phyloP scores from a whole-genome alignment of 2,113 vertebrate species.

The Larimichthys crocea region DNA sequence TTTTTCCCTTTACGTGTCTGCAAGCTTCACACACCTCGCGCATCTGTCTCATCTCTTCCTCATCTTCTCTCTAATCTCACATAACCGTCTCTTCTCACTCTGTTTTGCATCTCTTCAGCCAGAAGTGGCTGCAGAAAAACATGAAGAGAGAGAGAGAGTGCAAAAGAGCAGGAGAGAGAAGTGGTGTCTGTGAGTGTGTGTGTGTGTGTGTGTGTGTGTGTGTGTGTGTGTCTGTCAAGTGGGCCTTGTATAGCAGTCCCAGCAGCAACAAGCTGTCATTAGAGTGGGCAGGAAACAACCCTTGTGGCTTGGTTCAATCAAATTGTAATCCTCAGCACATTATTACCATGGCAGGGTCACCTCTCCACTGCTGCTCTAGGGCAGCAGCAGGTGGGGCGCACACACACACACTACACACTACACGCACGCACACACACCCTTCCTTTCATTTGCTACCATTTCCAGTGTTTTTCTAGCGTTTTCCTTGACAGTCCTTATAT shows the following conservation, averaged over 20 bases:
- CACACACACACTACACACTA: conserved; percentile 46
- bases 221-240: conserved; percentile 73
- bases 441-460: conserved; percentile 57
- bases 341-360: conserved; percentile 85
- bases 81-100: conserved; percentile 38
- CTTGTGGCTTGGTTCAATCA: conserved; percentile 85
- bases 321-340: conserved; percentile 85
- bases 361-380: conserved; percentile 76
- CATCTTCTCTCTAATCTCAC: conserved; percentile 49
- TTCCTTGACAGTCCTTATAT: conserved; percentile 80
- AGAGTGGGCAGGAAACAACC: conserved; percentile 84
- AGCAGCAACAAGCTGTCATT: conserved; percentile 85
- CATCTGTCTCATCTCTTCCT: conserved; percentile 38
- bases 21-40: conserved; percentile 36
- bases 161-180: not conserved
- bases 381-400: conserved; percentile 76
- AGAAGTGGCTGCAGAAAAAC: conserved; percentile 38
- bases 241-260: conserved; percentile 75
- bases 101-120: conserved; percentile 49
- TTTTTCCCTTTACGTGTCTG: conserved; percentile 21
- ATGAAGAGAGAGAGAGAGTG: conserved; percentile 23
- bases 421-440: conserved; percentile 6
- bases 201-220: conserved; percentile 16
- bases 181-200: not conserved
- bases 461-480: conserved; percentile 67